Evolutionary conservation across 2,888 invertebrate species (phyloP), one percentile per base, ranked within the genome.

Genomic region (Epinotia bilunana): DNA sequence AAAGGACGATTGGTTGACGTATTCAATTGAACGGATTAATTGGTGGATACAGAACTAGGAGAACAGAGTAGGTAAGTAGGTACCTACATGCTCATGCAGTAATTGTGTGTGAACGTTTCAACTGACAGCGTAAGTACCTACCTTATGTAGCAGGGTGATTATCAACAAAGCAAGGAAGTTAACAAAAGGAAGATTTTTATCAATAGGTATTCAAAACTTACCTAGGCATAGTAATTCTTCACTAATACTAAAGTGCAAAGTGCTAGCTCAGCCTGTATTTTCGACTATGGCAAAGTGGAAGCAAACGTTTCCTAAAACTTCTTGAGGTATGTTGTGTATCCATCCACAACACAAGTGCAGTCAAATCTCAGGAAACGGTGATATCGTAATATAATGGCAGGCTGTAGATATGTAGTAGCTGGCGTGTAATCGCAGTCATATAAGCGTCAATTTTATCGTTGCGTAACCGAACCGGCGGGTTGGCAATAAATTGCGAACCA

Each of bases 11-110:
- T 61, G 68, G 73, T 72, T 77, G 73, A 67, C 79, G 71, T 76
- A 88, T 83, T 86, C 87, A 91, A 91, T 91, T 91, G 91, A 85
- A 85, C 83, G 88, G 83, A 90, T 87, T 92, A 92, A 92, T 92
- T 90, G 88, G 84, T 82, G 86, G 87, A 82, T 82, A 85, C 80
- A 80, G 73, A 76, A 28, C 53, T 58, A 16, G 43, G 80, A 80
- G 73, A 76, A 28, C 53, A 63, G 18, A 43, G 53, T 39, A 12
- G 18, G 20, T 58, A 3, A 28, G 23, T 28, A 57, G 23, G 16
- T 28, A n/a, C 16, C 9, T 23, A 23, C 58, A 7, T 28, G 33
- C 18, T 11, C 39, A 23, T 53, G 53, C 58, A 28, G 57, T 28
- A 58, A 20, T 64, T 18, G 58, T 62, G 46, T 16, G 53, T 39